phyloP scores from a whole-genome alignment of 2,888 invertebrate species.

The Pseudococcus longispinus region DNA sequence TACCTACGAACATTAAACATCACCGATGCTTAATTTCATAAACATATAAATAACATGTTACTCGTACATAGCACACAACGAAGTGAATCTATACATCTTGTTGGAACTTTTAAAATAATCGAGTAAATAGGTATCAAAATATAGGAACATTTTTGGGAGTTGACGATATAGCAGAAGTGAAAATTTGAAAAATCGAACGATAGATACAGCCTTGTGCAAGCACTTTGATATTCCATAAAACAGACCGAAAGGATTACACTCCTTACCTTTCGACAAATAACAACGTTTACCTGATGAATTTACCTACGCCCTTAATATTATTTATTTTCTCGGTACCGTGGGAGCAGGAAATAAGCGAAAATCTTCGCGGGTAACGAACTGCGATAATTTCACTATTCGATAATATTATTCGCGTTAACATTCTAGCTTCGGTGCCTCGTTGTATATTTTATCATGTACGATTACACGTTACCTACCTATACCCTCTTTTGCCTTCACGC shows the following conservation, averaged over 20 bases:
- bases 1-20: background rate
- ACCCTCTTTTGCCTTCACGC: background rate
- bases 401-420: background rate
- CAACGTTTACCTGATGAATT: constrained; percentile 19
- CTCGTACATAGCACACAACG: background rate
- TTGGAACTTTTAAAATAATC: no score
- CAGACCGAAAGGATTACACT: background rate
- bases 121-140: background rate
- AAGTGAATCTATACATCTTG: no score
- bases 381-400: constrained; percentile 24
- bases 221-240: constrained; percentile 9
- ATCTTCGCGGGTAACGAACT: constrained; percentile 14
- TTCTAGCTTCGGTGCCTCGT: background rate
- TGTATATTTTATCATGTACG: constrained; percentile 15
- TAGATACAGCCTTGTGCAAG: background rate
- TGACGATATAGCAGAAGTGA: background rate
- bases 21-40: background rate
- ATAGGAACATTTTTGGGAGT: background rate
- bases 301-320: constrained; percentile 8
- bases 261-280: background rate
- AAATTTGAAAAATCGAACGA: background rate
- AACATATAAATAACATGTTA: background rate
- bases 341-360: background rate
- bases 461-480: background rate
- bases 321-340: background rate